These are phyloP conservation scores for Merops nubicus DNA, from an alignment of 2,113 vertebrate species.

Conservation along the genomic window DNA sequence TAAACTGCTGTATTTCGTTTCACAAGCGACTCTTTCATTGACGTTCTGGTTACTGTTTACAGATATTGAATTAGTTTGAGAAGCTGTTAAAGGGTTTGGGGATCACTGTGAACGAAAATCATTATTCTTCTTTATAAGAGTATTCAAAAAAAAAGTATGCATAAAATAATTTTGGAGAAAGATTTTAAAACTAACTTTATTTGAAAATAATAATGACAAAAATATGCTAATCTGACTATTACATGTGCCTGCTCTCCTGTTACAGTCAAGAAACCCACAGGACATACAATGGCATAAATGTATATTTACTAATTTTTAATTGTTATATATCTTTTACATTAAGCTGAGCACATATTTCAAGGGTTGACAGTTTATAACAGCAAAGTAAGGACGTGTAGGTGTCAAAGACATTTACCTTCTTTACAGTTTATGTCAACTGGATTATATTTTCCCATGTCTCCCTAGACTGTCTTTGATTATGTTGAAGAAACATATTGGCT, in stretches of 20 bases:
- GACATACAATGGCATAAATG: accelerated
- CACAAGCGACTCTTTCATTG: background rate
- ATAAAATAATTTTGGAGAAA: background rate
- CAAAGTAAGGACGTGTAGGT: background rate
- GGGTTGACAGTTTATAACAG: background rate
- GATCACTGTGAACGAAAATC: background rate
- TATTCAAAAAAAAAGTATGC: background rate
- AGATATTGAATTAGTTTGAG: background rate
- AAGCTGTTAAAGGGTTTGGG: background rate
- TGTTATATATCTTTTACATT: background rate
- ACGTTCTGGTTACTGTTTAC: background rate
- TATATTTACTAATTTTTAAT: background rate
- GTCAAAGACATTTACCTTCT: background rate
- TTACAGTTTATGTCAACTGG: background rate
- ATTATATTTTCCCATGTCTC: background rate
- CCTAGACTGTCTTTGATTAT: background rate
- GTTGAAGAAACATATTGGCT: background rate
- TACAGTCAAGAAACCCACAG: background rate
- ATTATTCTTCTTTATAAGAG: background rate
- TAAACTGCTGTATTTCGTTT: background rate
- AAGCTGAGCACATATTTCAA: background rate
- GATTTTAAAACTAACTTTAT: background rate
- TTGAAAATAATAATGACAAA: background rate
- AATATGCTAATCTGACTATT: background rate
- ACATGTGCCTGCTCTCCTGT: background rate